Base-by-base conservation (phyloP, 2,888 invertebrate genomes). In the Athrips mouffetella region DNA sequence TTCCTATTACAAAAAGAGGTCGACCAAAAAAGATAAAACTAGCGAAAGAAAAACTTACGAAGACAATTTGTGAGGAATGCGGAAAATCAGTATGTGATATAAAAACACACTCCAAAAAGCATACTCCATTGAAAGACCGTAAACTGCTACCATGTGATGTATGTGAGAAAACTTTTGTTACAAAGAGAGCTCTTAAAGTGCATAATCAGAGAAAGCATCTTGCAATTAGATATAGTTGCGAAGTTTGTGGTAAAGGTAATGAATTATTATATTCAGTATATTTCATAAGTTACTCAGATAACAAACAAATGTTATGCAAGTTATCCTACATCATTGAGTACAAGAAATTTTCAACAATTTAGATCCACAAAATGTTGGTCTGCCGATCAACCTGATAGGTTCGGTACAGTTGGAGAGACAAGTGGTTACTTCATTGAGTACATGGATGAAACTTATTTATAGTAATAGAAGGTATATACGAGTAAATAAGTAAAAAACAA, bases 181-280 rank as follows among this genome's bases (percentile, higher is more conserved):
- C 65, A 0, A 51, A 62, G 16, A 64, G 70, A 13, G 66, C 77
- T 1, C 67, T 76, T 18, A 63, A 67, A 3, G 75, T 60, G 53
- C 89, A 89, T 54, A 62, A 75, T 15, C 74, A 63, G 50, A 63
- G 68, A 3, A 82, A 77, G 61, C 89, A 89, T 60, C 64, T 83
- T 5, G 76, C 78, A 0, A 49, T 76, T 0, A 84, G 74, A 52
- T 55, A 73, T n/a, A 63, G 68, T 39, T 89, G 89, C 60, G 58
- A 70, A 15, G 63, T 80, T 37, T 89, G 89, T 66, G 63, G 73
- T 49, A 87, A 84, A 69, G 65, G 88, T 88, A 54, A 62, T n/a
- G 70, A 13, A 16, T 8, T 29, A 10, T 29, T 60, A 48, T n/a
- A 11, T 25, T 25, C n/a, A 29, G 7, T 5, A 8, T 10, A 29